Percentiles rank a stretch among this genome's conserved stretches.
Evolutionary conservation across 2,113 vertebrate species (phyloP).

Genomic region (Calypte anna): DNA sequence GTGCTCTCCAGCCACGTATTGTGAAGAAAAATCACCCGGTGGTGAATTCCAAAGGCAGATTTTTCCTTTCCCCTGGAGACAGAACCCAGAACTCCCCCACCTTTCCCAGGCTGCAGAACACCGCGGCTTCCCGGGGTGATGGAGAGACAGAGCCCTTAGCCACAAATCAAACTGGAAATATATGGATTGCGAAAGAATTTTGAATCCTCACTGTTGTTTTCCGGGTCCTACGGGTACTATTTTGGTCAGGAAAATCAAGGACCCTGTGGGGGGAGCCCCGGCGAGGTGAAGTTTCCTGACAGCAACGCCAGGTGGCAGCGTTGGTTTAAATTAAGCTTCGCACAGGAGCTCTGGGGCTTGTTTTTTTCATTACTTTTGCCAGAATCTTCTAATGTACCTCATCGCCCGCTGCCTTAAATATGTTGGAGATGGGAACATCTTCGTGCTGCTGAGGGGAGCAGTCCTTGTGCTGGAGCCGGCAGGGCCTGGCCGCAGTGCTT

Average conservation of each 20-base stretch:
- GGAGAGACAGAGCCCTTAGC: not conserved
- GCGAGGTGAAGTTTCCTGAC: not conserved
- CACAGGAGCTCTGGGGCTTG: rapidly evolving
- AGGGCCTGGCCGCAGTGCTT: not conserved
- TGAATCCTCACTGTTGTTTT: rapidly evolving
- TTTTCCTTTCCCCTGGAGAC: not conserved
- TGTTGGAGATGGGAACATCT: not conserved
- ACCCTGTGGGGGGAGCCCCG: not conserved
- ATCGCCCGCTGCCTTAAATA: not conserved
- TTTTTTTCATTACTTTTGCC: not conserved
- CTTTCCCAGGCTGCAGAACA: not conserved
- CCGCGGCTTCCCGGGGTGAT: not conserved
- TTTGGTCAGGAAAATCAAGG: rapidly evolving
- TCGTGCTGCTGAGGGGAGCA: not conserved
- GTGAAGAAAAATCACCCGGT: not conserved
- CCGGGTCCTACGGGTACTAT: rapidly evolving
- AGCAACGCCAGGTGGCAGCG: constrained; percentile 13
- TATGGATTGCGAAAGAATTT: rapidly evolving
- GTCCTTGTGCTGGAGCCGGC: not conserved
- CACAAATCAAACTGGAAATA: not conserved
- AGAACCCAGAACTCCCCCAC: not conserved
- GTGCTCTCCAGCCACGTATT: not conserved
- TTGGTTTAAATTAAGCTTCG: not conserved
- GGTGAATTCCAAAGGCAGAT: not conserved
- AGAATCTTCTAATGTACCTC: constrained; percentile 13